Evolutionary conservation across 2,888 invertebrate genomes (phyloP).

Genomic region (Eueremaeus valkanovi): DNA sequence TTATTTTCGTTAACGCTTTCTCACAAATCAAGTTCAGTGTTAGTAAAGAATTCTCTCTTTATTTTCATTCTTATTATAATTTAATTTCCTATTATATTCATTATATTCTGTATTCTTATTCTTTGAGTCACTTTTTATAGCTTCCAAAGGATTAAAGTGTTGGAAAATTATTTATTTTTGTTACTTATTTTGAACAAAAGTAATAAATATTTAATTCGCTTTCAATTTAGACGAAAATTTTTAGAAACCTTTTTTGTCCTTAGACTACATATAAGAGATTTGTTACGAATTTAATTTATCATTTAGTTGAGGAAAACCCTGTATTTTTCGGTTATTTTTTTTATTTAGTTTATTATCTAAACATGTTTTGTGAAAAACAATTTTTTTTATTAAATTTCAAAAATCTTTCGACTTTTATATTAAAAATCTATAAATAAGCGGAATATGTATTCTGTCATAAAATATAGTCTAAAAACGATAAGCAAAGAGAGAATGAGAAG

Average conservation of each 20-base stretch:
- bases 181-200: not conserved
- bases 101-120: too few species aligned
- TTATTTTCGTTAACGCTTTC: not conserved
- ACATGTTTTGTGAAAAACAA: not conserved
- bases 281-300: not conserved
- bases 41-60: too few species aligned
- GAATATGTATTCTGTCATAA: not conserved
- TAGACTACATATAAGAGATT: not conserved
- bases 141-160: not conserved
- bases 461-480: not conserved
- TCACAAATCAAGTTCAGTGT: not conserved
- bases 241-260: too few species aligned
- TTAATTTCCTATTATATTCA: too few species aligned
- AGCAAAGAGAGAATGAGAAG: not conserved
- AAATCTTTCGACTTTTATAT: too few species aligned
- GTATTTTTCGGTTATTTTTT: conserved; percentile 7
- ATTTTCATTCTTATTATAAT: too few species aligned
- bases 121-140: not conserved
- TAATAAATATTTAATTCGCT: conserved; percentile 5
- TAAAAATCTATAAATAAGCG: too few species aligned
- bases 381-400: not conserved
- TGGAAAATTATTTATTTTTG: not conserved
- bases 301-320: not conserved
- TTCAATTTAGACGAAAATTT: not conserved
- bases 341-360: not conserved